Conservation (phyloP, 2,888 invertebrate species). For the Orthosia gothica region DNA sequence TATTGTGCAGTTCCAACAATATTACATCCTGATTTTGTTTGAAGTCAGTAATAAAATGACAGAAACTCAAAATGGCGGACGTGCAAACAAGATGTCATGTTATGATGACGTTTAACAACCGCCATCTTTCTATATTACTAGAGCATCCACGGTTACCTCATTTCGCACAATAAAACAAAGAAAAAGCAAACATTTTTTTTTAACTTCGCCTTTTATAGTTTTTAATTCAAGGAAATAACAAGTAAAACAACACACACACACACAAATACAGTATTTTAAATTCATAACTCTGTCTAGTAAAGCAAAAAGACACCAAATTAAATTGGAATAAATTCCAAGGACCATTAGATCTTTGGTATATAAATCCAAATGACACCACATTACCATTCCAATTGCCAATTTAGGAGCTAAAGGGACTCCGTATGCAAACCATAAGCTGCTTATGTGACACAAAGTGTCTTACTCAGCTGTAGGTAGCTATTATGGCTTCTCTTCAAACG, state of each 20-base stretch:
- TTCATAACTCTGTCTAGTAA: not conserved
- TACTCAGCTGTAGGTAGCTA: constrained; percentile 12
- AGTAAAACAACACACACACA: too few species aligned
- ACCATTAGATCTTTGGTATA: constrained; percentile 36
- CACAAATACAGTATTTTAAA: not conserved
- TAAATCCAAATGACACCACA: constrained; percentile 44
- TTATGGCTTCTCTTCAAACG: constrained; percentile 7
- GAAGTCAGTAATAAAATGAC: not conserved
- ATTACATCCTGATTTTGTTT: too few species aligned
- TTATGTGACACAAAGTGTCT: constrained; percentile 44
- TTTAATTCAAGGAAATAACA: too few species aligned
- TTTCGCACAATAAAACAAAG: too few species aligned
- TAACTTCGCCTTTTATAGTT: too few species aligned
- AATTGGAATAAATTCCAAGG: constrained; percentile 36
- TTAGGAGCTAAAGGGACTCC: constrained; percentile 37
- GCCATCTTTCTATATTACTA: constrained; percentile 10
- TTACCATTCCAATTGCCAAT: constrained; percentile 49
- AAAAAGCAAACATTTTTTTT: too few species aligned
- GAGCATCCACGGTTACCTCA: too few species aligned
- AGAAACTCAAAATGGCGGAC: not conserved
- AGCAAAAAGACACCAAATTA: constrained; percentile 1
- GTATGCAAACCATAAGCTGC: constrained; percentile 51
- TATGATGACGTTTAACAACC: not conserved
- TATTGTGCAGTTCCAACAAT: too few species aligned
- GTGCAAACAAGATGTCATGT: not conserved